Conservation (phyloP, 2,113 vertebrate species). For the Cnemophilus loriae region DNA sequence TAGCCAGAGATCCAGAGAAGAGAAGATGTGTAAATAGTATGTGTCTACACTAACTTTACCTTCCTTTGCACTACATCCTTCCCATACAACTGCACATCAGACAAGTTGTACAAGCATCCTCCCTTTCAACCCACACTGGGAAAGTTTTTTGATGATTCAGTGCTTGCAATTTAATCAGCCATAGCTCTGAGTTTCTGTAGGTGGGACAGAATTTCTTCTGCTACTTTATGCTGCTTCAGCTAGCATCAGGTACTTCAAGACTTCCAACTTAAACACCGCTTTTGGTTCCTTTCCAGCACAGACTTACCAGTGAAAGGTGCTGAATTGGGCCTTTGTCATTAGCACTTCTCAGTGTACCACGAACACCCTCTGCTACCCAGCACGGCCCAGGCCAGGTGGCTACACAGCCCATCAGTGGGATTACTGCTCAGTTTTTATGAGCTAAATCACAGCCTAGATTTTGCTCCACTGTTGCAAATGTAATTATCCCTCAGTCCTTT, state of each 20-base stretch:
- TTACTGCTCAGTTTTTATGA: not conserved
- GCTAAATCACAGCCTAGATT: not conserved
- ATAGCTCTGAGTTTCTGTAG: not conserved
- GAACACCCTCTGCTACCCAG: not conserved
- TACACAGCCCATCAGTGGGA: not conserved
- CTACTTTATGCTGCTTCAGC: not conserved
- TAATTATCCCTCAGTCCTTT: not conserved
- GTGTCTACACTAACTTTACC: not conserved
- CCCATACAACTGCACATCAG: not conserved
- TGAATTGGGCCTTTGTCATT: not conserved
- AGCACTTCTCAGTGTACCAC: not conserved
- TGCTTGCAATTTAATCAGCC: constrained; percentile 53
- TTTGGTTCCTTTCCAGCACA: not conserved
- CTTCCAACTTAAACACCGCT: not conserved
- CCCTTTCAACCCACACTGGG: not conserved
- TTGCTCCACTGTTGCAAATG: not conserved
- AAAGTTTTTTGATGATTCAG: not conserved
- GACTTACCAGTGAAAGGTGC: not conserved
- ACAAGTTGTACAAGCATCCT: not conserved
- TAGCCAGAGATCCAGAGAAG: not conserved
- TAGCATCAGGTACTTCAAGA: not conserved
- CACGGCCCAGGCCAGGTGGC: not conserved
- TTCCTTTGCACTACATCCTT: not conserved
- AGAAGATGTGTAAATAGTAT: not conserved
- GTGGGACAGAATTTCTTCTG: not conserved